Percentiles rank a stretch among this genome's conserved stretches.
These are phyloP conservation scores for Neuroterus valhalla DNA, from an alignment of 1,140 invertebrate species.

Conservation along the genomic window DNA sequence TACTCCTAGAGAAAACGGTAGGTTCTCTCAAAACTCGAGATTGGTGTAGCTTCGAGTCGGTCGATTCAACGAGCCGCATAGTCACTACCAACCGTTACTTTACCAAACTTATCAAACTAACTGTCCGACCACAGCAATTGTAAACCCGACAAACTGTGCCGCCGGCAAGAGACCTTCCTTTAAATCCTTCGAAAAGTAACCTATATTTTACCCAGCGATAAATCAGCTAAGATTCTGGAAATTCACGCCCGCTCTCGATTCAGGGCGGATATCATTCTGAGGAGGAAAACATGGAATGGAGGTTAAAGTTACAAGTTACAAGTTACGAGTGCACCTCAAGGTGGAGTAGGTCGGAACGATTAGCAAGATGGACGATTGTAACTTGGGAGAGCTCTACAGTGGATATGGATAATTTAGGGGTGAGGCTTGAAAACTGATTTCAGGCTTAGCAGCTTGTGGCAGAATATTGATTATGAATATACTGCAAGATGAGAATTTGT, in stretches of 20 bases:
- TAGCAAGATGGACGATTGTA: too few relatives aligned
- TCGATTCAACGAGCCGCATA: neutral
- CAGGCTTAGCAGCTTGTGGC: too few relatives aligned
- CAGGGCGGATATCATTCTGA: conserved; percentile 46
- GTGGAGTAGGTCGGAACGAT: too few relatives aligned
- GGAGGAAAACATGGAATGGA: conserved; percentile 20
- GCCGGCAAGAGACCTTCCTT: conserved; percentile 36
- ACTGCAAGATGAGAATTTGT: too few relatives aligned
- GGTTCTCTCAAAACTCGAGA: neutral
- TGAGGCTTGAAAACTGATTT: too few relatives aligned
- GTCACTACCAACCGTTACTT: conserved; percentile 5
- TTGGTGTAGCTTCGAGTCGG: too few relatives aligned
- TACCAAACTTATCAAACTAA: conserved; percentile 9
- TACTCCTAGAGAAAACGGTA: conserved; percentile 59
- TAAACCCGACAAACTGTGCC: conserved; percentile 49
- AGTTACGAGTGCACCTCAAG: too few relatives aligned
- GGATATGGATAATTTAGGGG: too few relatives aligned
- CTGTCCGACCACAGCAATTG: conserved; percentile 35
- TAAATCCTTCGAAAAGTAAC: conserved; percentile 47
- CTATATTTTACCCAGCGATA: conserved; percentile 60
- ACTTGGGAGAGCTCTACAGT: too few relatives aligned
- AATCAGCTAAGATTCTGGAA: conserved; percentile 62
- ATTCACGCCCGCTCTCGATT: conserved; percentile 60
- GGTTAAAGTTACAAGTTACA: neutral
- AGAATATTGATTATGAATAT: too few relatives aligned